Conservation (phyloP, 2,888 invertebrate genomes). For the Pammene fasciana region DNA sequence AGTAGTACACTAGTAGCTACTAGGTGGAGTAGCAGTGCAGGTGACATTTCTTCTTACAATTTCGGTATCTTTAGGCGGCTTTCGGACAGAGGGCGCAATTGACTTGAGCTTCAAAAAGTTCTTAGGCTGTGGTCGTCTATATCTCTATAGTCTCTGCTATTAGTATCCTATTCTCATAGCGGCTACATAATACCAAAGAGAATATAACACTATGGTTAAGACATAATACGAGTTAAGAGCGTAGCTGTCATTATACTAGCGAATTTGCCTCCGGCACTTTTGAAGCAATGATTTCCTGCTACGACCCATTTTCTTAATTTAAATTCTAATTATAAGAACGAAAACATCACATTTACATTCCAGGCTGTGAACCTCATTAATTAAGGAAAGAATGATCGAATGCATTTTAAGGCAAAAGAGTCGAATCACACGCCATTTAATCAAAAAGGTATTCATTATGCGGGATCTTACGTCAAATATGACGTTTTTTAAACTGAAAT, state of each 20-base stretch:
- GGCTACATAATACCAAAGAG: too few relatives aligned
- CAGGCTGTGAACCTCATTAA: conserved; percentile 26
- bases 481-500: background rate
- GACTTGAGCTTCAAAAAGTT: too few relatives aligned
- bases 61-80: too few relatives aligned
- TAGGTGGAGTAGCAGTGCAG: too few relatives aligned
- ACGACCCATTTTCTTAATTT: background rate
- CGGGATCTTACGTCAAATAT: background rate
- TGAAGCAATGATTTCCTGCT: background rate
- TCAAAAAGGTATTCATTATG: background rate
- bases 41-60: too few relatives aligned
- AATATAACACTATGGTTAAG: too few relatives aligned
- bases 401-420: conserved; percentile 10
- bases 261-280: background rate
- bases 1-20: too few relatives aligned
- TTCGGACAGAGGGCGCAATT: too few relatives aligned
- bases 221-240: too few relatives aligned
- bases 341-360: conserved; percentile 24
- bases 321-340: background rate
- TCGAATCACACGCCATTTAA: background rate
- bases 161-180: too few relatives aligned
- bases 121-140: too few relatives aligned
- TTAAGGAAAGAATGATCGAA: conserved; percentile 28
- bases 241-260: background rate
- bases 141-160: too few relatives aligned